A percentile compares a stretch with the other conserved stretches of the same genome.
Conservation (phyloP, 2,113 vertebrate species). For the Ginglymostoma cirratum region DNA sequence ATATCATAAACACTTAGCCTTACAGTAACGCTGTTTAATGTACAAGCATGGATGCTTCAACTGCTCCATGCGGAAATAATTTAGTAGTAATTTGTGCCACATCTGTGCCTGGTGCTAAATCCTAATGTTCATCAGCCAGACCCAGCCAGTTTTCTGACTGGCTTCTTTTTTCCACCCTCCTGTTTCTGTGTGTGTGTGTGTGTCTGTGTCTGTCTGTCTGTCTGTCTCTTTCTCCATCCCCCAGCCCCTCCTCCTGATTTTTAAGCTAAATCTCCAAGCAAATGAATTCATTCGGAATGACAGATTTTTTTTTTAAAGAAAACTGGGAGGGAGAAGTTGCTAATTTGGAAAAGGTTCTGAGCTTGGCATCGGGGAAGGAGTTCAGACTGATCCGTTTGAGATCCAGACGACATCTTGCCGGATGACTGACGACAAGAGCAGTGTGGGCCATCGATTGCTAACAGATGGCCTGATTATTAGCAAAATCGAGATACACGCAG, state of each 20-base stretch:
- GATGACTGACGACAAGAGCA: neutral
- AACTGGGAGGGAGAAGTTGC: neutral
- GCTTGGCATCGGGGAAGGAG: neutral
- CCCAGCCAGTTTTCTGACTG: neutral
- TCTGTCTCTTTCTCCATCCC: neutral
- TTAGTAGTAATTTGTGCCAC: slow-evolving; percentile 2
- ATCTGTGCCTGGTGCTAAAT: neutral
- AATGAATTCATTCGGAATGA: neutral
- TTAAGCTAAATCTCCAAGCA: neutral
- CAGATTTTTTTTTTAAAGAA: neutral
- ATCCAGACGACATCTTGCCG: slow-evolving; percentile 1
- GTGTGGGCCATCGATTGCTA: slow-evolving; percentile 51
- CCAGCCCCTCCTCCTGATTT: neutral
- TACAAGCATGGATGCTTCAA: neutral
- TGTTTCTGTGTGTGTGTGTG: neutral
- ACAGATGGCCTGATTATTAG: slow-evolving; percentile 74
- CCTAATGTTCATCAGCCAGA: neutral
- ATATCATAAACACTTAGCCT: neutral
- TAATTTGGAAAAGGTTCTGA: neutral
- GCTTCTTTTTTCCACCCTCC: neutral
- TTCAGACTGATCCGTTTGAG: neutral
- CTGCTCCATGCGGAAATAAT: neutral
- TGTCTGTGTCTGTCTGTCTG: neutral
- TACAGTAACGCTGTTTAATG: neutral
- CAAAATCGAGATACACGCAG: slow-evolving; percentile 68